phyloP scores from a whole-genome alignment of 2,888 invertebrate genomes.

The Andrena camellia region DNA sequence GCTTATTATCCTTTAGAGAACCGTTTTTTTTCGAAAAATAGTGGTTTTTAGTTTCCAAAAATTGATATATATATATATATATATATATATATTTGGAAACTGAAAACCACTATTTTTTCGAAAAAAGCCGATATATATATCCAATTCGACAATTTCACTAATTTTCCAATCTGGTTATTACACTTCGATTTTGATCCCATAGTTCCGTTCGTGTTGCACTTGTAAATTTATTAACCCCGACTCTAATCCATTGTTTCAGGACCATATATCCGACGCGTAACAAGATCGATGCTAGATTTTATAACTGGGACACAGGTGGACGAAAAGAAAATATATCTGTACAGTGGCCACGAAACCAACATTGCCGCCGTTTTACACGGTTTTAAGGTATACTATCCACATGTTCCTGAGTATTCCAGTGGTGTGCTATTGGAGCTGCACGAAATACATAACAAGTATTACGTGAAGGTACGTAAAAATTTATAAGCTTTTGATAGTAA shows the following conservation, averaged over 20 bases:
- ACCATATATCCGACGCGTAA: slow-evolving; percentile 86
- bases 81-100: no score
- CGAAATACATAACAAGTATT: slow-evolving; percentile 77
- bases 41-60: no score
- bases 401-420: slow-evolving; percentile 87
- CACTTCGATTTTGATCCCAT: neutral
- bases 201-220: neutral
- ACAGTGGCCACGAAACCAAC: slow-evolving; percentile 89
- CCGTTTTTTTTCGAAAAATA: no score
- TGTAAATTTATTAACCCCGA: neutral
- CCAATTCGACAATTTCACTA: no score
- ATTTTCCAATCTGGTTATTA: no score
- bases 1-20: no score
- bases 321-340: slow-evolving; percentile 86
- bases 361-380: slow-evolving; percentile 87
- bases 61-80: no score
- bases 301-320: slow-evolving; percentile 76
- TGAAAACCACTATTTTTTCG: no score
- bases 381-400: slow-evolving; percentile 86
- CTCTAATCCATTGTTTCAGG: slow-evolving; percentile 80
- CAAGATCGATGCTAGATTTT: slow-evolving; percentile 85
- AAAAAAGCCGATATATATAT: no score
- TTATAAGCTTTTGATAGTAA: neutral
- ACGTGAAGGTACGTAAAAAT: slow-evolving; percentile 84
- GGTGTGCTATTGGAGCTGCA: slow-evolving; percentile 87